Conservation (phyloP, 2,113 vertebrate genomes). For the Pseudorectes ferrugineus region DNA sequence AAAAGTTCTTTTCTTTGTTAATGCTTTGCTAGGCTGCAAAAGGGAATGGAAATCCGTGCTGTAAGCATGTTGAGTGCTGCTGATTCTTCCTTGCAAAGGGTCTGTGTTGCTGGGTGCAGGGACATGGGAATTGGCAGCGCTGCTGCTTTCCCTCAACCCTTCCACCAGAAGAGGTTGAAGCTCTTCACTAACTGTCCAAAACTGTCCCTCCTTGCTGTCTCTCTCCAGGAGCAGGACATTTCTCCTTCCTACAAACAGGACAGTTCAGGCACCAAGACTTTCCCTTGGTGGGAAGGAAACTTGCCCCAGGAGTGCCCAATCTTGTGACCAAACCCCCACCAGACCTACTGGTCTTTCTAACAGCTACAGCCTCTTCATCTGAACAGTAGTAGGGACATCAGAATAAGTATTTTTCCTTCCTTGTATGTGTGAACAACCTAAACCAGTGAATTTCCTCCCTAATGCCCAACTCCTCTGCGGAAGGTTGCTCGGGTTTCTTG, state of each 20-base stretch:
- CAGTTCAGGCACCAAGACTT: neutral
- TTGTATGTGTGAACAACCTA: neutral
- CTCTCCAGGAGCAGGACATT: neutral
- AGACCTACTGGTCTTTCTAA: neutral
- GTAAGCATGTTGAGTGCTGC: rapidly evolving
- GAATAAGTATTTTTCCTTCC: neutral
- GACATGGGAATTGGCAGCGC: rapidly evolving
- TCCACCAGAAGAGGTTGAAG: neutral
- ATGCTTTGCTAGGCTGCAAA: neutral
- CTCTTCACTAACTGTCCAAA: neutral
- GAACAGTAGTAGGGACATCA: neutral
- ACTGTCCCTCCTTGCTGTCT: neutral
- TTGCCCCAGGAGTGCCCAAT: neutral
- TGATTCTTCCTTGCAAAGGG: neutral
- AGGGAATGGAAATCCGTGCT: neutral
- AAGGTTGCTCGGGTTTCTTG: neutral
- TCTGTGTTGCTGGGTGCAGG: neutral
- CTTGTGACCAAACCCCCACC: neutral
- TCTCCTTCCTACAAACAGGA: neutral
- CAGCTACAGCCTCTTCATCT: neutral
- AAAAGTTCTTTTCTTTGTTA: neutral
- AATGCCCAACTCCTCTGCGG: neutral
- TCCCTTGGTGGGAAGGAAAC: neutral
- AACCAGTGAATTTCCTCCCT: neutral
- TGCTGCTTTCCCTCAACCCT: neutral